Base-by-base conservation (phyloP, 2,797 vertebrate genomes). In the Thunnus albacares region DNA sequence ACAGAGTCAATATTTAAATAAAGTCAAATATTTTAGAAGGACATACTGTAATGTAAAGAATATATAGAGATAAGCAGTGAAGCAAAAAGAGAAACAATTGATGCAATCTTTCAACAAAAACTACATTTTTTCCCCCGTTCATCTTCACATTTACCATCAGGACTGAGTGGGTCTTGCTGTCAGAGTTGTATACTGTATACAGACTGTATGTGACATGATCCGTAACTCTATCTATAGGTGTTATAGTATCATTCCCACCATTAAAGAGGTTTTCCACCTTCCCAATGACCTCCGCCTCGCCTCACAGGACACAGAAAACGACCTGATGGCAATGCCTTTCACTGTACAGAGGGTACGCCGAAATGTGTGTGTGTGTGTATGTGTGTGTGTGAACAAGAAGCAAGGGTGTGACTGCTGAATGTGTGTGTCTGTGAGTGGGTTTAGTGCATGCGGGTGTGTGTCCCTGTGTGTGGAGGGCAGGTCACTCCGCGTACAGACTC, bases 241-340 rank as follows among this genome's bases (percentile, higher is more conserved):
- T 93, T 93, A 94, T 91, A 88, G 88, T 90, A 91, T 94, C 90
- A 94, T 94, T 94, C 91, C 90, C 92, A 89, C 90, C 90, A 92
- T 94, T 94, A 92, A 92, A 93, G 90, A 93, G 92, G 66, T 92
- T 93, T 92, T 90, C 92, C 92, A 91, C 93, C 92, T 89, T 91
- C 86, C 81, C 90, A 84, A 71, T 92, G 93, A 94, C 92, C 91
- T 85, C 84, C 67, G 90, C 90, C 86, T 92, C 91, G 90, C 93
- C 89, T 92, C 94, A 81, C 90, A 90, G 91, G 89, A 92, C 87
- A 93, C 88, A 90, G 90, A 93, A 91, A 91, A 90, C 72, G 77
- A 91, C 88, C 92, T 93, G 90, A 92, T 91, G 81, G 87, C 82
- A 73, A 85, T 85, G 89, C 78, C 83, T 89, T 84, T 84, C 76